These are phyloP conservation scores for Oscarella lobularis DNA, from an alignment of 37 sponge, comb jelly and placozoan species.

Conservation along the genomic window DNA sequence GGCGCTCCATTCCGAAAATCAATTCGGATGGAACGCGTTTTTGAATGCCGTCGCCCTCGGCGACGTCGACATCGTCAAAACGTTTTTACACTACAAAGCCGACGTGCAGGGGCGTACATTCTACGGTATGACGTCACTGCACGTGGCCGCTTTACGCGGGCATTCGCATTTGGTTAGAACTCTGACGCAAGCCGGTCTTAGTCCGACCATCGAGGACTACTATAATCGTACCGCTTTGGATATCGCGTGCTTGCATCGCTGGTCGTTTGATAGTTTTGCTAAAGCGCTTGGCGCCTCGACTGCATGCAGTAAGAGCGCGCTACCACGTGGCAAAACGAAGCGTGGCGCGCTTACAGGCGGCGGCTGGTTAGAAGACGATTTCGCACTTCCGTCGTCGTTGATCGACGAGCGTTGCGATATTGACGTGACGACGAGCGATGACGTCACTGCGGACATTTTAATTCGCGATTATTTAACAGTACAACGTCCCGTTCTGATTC, in stretches of 20 bases:
- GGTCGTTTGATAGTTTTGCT: conserved; percentile 38
- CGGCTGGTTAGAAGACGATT: conserved; percentile 40
- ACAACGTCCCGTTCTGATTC: conserved; percentile 59
- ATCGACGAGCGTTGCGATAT: conserved; percentile 61
- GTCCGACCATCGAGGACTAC: conserved; percentile 19
- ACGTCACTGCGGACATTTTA: conserved; percentile 22
- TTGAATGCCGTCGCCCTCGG: conserved; percentile 51
- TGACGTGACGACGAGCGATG: conserved; percentile 35
- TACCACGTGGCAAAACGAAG: conserved; percentile 12
- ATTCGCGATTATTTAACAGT: conserved; percentile 61
- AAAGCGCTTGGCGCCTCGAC: conserved; percentile 5
- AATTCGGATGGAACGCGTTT: conserved; percentile 69
- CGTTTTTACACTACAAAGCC: conserved; percentile 20
- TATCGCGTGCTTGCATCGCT: conserved; percentile 66
- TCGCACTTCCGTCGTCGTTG: conserved; percentile 40
- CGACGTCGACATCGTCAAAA: conserved; percentile 13
- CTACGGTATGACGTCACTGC: conserved; percentile 49
- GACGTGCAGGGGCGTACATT: conserved; percentile 39
- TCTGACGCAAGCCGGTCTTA: conserved; percentile 41
- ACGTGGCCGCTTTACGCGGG: conserved; percentile 66
- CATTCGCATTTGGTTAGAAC: conserved; percentile 20
- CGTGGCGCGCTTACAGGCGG: conserved; percentile 19
- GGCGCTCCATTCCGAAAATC: conserved; percentile 30
- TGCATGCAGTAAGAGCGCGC: conserved; percentile 15
- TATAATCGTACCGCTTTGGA: conserved; percentile 62